These are phyloP conservation scores for Hippocampus kuda DNA, from an alignment of 2,797 vertebrate species.

Conservation along the genomic window DNA sequence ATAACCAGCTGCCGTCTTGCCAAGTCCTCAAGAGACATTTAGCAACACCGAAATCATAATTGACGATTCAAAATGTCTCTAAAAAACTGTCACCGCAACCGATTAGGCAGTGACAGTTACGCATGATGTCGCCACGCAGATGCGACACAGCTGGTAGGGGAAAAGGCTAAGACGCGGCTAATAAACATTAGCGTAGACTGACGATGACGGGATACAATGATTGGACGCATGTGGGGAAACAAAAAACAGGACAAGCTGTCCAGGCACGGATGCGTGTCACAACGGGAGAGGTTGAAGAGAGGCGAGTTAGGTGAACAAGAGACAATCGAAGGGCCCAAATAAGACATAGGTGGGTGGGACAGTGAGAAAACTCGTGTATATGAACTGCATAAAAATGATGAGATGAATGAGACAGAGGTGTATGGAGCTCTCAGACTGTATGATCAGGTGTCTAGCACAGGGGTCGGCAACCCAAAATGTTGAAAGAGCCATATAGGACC, in stretches of 20 bases:
- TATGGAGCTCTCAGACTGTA: no score
- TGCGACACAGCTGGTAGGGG: not conserved
- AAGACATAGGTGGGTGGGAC: not conserved
- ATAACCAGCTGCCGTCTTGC: slow-evolving; percentile 1
- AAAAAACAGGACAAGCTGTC: not conserved
- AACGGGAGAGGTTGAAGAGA: no score
- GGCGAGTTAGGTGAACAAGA: not conserved
- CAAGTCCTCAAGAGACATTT: not conserved
- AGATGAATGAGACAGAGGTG: no score
- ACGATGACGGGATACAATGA: not conserved
- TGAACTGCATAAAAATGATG: no score
- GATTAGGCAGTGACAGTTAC: not conserved
- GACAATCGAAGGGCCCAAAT: not conserved
- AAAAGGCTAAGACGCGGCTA: not conserved
- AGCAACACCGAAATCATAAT: not conserved
- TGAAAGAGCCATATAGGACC: no score
- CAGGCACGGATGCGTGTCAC: not conserved
- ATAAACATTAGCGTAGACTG: not conserved
- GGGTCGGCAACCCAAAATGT: no score
- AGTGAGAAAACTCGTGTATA: not conserved
- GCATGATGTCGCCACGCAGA: not conserved
- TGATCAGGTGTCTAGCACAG: no score
- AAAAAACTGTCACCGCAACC: not conserved
- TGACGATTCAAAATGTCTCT: not conserved
- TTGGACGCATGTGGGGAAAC: not conserved